Base-by-base conservation (phyloP, 92 coral and sea anemone species). In the Phenganax marumi region DNA sequence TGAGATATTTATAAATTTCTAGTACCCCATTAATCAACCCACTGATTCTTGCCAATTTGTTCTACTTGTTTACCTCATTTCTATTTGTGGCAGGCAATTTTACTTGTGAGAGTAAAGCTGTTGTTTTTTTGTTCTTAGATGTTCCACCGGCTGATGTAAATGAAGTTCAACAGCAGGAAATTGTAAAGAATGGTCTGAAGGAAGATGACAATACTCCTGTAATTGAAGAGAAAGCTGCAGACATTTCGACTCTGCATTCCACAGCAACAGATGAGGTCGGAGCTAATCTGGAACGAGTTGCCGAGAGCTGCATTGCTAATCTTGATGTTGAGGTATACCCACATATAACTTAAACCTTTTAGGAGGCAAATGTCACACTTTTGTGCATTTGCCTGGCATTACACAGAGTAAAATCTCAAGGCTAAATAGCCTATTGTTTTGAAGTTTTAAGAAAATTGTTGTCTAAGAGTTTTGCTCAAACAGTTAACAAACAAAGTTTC, bases 241-340 rank as follows among this genome's bases (percentile, higher is more conserved):
- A 33, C 43, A 33, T 33, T 33, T 33, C 5, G 43, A 33, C 43
- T 33, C 43, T 33, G 43, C 43, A 33, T 33, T 33, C 43, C 5
- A 5, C 43, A 33, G 43, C 43, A 33, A 33, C 43, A 13, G 83
- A 78, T 63, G 73, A 78, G 47, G 52, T 78, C 0, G 83, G 83
- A 12, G 97, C 91, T 13, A 91, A 96, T 77, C 86, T 96, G 63
- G 93, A 90, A 11, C 76, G 91, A 71, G 99, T 97, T 19, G 99
- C 99, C 0, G 99, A 92, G 75, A 96, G 91, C 74, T 89, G 93
- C 25, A 97, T 92, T 10, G 93, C 92, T 22, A 91, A 92, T 3
- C 85, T 96, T 57, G 97, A 89, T 88, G 97, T 90, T 43, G 97
- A 93, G 92, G 99, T 90, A 70, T 85, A 55, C 62, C 16, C 17